Evolutionary conservation across 2,113 vertebrate genomes (phyloP), one percentile per base, ranked within the genome.

Genomic region (Procavia capensis): DNA sequence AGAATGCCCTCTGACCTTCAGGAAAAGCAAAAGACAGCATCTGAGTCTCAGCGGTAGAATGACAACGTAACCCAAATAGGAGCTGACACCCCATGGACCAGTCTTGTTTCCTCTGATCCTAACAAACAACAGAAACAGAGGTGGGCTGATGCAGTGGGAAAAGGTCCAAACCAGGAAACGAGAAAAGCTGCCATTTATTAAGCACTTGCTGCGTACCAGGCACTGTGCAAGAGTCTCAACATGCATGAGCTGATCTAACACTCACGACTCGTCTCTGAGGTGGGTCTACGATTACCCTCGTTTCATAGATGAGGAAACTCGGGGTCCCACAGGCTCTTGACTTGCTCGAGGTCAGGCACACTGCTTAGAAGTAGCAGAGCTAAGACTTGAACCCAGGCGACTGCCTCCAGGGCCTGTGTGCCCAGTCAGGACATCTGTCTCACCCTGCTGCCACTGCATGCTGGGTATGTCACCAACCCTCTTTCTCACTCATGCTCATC

Each of bases 371-470:
- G 41, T n/a, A 74, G 31, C 59, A 31, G n/a, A 63, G 45, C 59
- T 74, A 70, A 31, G 83, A 29, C 16, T 54, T 6, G 31, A 36
- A 47, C 57, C 34, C 59, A 22, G 25, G 50, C 9, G 0, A 25
- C 64, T 17, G 63, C 36, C 45, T n/a, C 57, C 54, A 2, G 17
- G 24, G 54, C 39, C 34, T 4, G 2, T 11, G 43, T 17, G 59
- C 47, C 91, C 19, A 7, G 29, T 84, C 3, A 0, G 3, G 86
- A 22, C 7, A 2, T 11, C n/a, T 2, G 24, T 11, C 13, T 59
- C 43, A 0, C 1, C 43, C 0, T 0, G 22, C 41, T 3, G n/a
- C 17, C 20, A 0, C n/a, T 3, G 22, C 50, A 20, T 34, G 17
- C 5, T 4, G 24, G 50, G 27, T 19, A 13, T 0, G 5, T 5